A percentile compares a stretch with the other conserved stretches of the same genome.
Evolutionary conservation across 2,888 invertebrate species (phyloP).

Genomic region (Thalpophila matura): DNA sequence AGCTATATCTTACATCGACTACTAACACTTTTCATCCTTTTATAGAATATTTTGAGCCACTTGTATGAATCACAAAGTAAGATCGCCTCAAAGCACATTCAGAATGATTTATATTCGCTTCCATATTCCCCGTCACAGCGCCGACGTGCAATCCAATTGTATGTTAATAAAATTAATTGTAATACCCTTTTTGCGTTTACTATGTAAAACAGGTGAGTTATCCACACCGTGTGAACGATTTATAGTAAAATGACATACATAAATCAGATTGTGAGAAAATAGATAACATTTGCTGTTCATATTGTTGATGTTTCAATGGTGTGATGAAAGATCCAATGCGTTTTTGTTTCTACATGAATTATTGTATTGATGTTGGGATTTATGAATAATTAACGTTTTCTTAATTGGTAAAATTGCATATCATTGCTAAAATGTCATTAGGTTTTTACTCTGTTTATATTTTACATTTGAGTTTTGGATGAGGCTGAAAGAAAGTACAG

Average conservation of each 20-base stretch:
- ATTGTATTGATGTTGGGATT: slow-evolving; percentile 12
- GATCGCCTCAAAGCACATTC: neutral
- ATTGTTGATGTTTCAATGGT: slow-evolving; percentile 33
- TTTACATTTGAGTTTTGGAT: no score
- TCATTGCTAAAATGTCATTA: no score
- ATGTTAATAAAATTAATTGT: slow-evolving; percentile 39
- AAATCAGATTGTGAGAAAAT: slow-evolving; percentile 63
- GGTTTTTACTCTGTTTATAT: no score
- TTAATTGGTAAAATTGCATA: neutral
- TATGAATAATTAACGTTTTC: slow-evolving; percentile 1
- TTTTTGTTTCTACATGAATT: slow-evolving; percentile 26
- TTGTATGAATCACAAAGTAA: no score
- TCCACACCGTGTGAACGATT: slow-evolving; percentile 56
- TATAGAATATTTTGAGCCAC: no score
- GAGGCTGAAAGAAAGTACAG: no score
- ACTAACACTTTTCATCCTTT: no score
- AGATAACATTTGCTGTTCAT: slow-evolving; percentile 55
- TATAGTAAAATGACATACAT: slow-evolving; percentile 42
- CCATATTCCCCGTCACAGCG: slow-evolving; percentile 12
- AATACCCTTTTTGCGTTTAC: slow-evolving; percentile 44
- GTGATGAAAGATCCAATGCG: slow-evolving; percentile 44
- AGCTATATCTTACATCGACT: no score
- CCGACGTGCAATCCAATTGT: slow-evolving; percentile 44
- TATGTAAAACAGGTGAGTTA: slow-evolving; percentile 51
- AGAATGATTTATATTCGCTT: slow-evolving; percentile 8